Percentiles rank a stretch among this genome's conserved stretches.
These are phyloP conservation scores for Dicyrtoma fusca DNA, from an alignment of 2,888 invertebrate species.

Conservation along the genomic window DNA sequence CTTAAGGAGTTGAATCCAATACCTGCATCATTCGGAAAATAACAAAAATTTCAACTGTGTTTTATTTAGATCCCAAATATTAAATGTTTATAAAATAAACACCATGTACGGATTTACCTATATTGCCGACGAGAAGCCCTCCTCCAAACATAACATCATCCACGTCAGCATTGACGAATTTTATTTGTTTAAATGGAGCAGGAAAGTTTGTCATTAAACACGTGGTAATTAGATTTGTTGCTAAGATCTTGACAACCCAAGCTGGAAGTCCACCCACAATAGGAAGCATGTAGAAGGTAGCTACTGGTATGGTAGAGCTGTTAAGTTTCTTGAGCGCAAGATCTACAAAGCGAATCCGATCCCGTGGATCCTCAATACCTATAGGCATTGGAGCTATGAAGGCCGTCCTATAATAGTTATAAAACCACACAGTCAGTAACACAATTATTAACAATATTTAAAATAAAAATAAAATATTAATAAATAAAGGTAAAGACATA, in stretches of 20 bases:
- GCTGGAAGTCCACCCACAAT: conserved; percentile 29
- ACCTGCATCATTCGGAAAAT: conserved; percentile 15
- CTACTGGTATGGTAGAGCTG: conserved; percentile 18
- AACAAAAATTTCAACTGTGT: too few species aligned
- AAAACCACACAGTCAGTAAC: not conserved
- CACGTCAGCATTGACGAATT: not conserved
- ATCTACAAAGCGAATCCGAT: conserved; percentile 11
- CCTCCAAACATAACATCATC: conserved; percentile 37
- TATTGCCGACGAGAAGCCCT: conserved; percentile 33
- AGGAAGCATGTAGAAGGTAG: conserved; percentile 25
- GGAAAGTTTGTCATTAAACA: conserved; percentile 36
- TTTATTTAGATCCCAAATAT: too few species aligned
- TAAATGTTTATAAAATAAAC: too few species aligned
- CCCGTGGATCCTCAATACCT: conserved; percentile 12
- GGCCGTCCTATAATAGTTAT: conserved; percentile 25
- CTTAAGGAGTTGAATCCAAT: conserved; percentile 33
- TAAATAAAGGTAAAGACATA: not conserved
- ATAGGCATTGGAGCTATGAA: conserved; percentile 25
- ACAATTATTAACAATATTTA: not conserved
- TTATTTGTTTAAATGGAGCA: not conserved
- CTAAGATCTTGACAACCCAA: conserved; percentile 31
- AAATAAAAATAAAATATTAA: conserved; percentile 1
- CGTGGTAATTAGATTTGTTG: conserved; percentile 28
- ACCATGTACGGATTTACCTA: conserved; percentile 18
- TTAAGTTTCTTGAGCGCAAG: conserved; percentile 6